Base-by-base conservation (phyloP, 1,140 invertebrate genomes). In the Neomicropteryx cornuta region DNA sequence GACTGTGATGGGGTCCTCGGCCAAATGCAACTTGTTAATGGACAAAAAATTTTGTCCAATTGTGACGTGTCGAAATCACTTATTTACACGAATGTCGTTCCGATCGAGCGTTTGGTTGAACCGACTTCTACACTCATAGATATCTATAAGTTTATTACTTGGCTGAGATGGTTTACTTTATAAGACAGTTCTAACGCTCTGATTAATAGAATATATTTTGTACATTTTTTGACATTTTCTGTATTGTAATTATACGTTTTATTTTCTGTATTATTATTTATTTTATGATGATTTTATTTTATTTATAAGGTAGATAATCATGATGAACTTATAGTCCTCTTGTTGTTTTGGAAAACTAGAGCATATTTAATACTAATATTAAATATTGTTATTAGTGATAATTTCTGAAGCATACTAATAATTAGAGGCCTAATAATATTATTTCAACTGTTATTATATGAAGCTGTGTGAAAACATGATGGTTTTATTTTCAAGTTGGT, bases 81-180 rank as follows among this genome's bases (percentile, higher is more conserved):
- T n/a, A 56, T 68, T 16, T 81, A 81, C 58, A 71, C 72, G 0
- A 56, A 62, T 41, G 20, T 49, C 39, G 48, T 68, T 41, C 59
- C 68, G 8, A n/a, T 21, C 3, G 18, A 43, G 18, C 32, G 44
- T 23, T 38, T 50, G 21, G 27, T 41, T 17, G 36, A 51, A 21
- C 59, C 53, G 53, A 54, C 57, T 37, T 59, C 60, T 16, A 53
- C 59, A 0, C 42, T 63, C 33, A 59, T 73, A 3, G 62, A 73
- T 45, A 46, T 72, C n/a, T 72, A 72, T 46, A 71, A 68, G 47
- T 46, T 73, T 19, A 42, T 67, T 18, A 56, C 59, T 18, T 71
- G 69, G 52, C 45, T 73, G 14, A 68, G 71, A 43, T 75, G 71
- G 72, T 64, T 72, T 37, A 73, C 72, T 21, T 50, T 73, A 41